Base-by-base conservation (phyloP, 1,140 invertebrate genomes). In the Lepeophtheirus salmonis region DNA sequence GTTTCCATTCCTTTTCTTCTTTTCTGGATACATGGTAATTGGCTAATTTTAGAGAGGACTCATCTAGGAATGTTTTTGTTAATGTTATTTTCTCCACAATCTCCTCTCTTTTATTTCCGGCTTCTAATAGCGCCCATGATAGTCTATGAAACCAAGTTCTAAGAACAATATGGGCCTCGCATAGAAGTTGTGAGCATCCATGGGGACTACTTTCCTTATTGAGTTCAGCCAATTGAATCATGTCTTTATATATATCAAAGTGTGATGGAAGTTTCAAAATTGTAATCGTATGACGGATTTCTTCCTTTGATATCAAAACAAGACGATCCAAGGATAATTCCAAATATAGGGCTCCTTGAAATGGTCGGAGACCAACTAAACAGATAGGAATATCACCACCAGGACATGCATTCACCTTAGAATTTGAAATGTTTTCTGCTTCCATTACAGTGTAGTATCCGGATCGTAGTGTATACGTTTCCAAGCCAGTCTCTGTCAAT, bases 401-500 rank as follows among this genome's bases (percentile, higher is more conserved):
- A 1, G 81, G 79, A 56, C 75, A 76, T 0, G 75, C 64, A 57
- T 64, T 56, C 41, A 18, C 60, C 12, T 52, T 50, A 53, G 49
- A 55, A n/a, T n/a, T n/a, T 60, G 48, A 60, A 18, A 53, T 51
- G 12, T 4, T 52, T 54, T 62, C 52, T 6, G 63, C 30, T 48
- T 25, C 57, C 56, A 61, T 58, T 14, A 62, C 55, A 13, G 64
- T 65, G 49, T 77, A 73, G 67, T 81, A 77, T 0, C 78, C 76
- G 26, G 80, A 71, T 26, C 82, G 73, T 23, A 83, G 71, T 0
- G 84, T 86, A 64, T 86, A 86, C 0, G 82, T 81, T 68, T 87
- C 83, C 3, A 88, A 72, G 1, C 83, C 84, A 61, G 80, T 80
- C 48, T 81, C 78, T 1, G 83, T 86, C 0, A 86, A 68, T 0